phyloP scores from a whole-genome alignment of 2,113 vertebrate species.

The Apistogramma diplotaenia region DNA sequence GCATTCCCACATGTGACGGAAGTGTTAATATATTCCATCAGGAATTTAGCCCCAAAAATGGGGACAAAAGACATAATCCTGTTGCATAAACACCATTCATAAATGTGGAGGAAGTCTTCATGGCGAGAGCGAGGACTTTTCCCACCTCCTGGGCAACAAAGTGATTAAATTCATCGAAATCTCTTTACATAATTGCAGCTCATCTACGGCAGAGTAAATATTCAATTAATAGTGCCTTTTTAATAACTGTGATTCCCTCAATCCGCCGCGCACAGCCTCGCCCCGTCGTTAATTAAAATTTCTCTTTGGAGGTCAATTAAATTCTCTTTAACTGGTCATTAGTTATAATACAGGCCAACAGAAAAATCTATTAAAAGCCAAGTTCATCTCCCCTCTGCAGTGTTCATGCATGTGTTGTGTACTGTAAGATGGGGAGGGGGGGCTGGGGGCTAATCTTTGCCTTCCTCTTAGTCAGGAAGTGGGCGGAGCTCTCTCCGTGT shows the following conservation, averaged over 20 bases:
- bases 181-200: constrained; percentile 71
- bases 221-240: constrained; percentile 74
- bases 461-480: constrained; percentile 25
- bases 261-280: constrained; percentile 48
- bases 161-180: constrained; percentile 73
- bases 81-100: constrained; percentile 24
- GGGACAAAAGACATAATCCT: constrained; percentile 7
- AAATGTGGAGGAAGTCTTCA: constrained; percentile 11
- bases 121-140: background rate
- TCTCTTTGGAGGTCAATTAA: constrained; percentile 76
- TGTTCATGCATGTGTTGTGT: background rate
- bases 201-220: constrained; percentile 75
- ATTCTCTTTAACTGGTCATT: constrained; percentile 76
- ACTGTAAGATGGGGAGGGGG: background rate
- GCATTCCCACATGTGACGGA: background rate
- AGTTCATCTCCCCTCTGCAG: background rate
- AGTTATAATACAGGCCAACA: constrained; percentile 31
- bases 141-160: constrained; percentile 32
- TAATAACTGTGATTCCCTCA: constrained; percentile 72
- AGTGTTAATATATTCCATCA: constrained; percentile 23
- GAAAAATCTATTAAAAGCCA: constrained; percentile 37
- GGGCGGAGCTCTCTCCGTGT: constrained; percentile 18
- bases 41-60: background rate
- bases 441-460: constrained; percentile 29
- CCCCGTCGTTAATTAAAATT: constrained; percentile 71